A percentile compares a stretch with the other conserved stretches of the same genome.
Conservation (phyloP, 2,888 invertebrate species). For the Exephanes ischioxanthus region DNA sequence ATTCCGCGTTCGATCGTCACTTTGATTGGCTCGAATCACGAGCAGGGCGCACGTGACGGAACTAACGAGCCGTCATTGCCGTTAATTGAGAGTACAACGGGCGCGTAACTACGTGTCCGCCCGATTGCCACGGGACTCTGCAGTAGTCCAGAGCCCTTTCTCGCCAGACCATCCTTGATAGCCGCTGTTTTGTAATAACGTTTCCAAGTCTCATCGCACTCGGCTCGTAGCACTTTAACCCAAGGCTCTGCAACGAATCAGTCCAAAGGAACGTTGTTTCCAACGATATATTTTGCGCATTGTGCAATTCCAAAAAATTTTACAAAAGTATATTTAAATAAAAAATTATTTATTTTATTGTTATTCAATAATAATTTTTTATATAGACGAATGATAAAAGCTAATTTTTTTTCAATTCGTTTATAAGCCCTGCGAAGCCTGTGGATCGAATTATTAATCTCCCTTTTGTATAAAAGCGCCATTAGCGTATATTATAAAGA, state of each 20-base stretch:
- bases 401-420: too few species aligned
- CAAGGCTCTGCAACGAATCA: neutral
- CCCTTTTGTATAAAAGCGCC: too few species aligned
- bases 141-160: neutral
- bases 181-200: constrained; percentile 1
- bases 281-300: neutral
- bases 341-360: too few species aligned
- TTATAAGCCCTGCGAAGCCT: too few species aligned
- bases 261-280: neutral
- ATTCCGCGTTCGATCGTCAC: constrained; percentile 38
- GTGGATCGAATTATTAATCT: too few species aligned
- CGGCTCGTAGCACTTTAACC: neutral
- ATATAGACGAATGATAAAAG: too few species aligned
- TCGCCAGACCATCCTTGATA: neutral
- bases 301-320: neutral
- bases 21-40: constrained; percentile 53
- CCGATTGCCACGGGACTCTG: neutral
- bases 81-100: constrained; percentile 47
- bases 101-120: constrained; percentile 32
- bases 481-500: too few species aligned
- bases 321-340: neutral
- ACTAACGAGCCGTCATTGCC: constrained; percentile 58
- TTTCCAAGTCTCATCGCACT: neutral
- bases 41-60: constrained; percentile 43
- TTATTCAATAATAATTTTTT: too few species aligned